These are phyloP conservation scores for Dascillus cervinus DNA, from an alignment of 2,888 invertebrate genomes.

Conservation along the genomic window DNA sequence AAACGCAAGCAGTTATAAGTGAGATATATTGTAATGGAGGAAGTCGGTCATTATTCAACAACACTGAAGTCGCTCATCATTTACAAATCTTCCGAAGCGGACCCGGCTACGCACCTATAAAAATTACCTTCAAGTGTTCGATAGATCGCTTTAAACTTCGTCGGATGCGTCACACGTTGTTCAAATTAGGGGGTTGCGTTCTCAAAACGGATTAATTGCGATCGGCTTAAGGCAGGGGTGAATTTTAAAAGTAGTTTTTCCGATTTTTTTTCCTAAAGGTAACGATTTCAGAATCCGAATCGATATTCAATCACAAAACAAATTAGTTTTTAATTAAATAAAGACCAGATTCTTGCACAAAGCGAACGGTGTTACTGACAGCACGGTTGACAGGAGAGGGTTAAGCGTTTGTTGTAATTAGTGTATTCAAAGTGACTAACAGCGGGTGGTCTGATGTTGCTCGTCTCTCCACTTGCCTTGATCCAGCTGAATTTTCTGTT, in stretches of 20 bases:
- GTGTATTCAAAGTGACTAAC: constrained; percentile 22
- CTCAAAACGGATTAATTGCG: not conserved
- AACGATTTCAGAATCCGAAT: constrained; percentile 17
- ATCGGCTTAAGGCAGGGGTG: constrained; percentile 9
- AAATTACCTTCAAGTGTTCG: too few species aligned
- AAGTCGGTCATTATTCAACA: constrained; percentile 39
- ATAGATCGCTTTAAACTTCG: constrained; percentile 16
- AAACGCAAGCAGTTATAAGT: constrained; percentile 38
- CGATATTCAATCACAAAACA: constrained; percentile 34
- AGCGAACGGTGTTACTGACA: constrained; percentile 20
- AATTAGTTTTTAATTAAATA: constrained; percentile 33
- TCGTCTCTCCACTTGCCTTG: not conserved
- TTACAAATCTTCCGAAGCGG: constrained; percentile 23
- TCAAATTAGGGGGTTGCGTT: not conserved
- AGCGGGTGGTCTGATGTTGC: constrained; percentile 18
- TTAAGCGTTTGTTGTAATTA: constrained; percentile 24
- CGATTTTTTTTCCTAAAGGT: constrained; percentile 5
- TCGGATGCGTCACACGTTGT: constrained; percentile 16
- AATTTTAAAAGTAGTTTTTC: constrained; percentile 9
- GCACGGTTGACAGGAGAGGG: constrained; percentile 21
- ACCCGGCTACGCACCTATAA: constrained; percentile 20
- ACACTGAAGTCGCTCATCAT: constrained; percentile 30
- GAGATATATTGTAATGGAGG: constrained; percentile 39
- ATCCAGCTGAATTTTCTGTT: too few species aligned
- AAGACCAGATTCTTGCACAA: constrained; percentile 24